Percentiles rank a stretch among this genome's conserved stretches.
Evolutionary conservation across 2,797 vertebrate genomes (phyloP).

Genomic region (Xenentodon cancila): DNA sequence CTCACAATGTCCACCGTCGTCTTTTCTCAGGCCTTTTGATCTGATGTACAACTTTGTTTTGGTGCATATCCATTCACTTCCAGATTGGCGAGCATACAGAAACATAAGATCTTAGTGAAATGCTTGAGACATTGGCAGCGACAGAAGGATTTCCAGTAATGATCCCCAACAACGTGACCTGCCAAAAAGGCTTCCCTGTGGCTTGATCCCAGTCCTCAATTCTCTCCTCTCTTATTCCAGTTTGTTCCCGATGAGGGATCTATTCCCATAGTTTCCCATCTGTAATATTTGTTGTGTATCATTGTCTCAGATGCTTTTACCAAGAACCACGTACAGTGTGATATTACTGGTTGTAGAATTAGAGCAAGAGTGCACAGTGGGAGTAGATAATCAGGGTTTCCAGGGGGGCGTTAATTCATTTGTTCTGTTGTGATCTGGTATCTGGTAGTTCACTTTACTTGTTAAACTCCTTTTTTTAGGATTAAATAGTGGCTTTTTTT

Average conservation of each 20-base stretch:
- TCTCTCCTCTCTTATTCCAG: conserved; percentile 27
- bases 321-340: conserved; percentile 67
- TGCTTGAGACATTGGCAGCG: neutral
- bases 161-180: conserved; percentile 48
- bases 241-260: conserved; percentile 53
- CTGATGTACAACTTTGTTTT: conserved; percentile 5
- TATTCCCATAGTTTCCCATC: conserved; percentile 59
- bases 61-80: conserved; percentile 2
- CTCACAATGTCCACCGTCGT: conserved; percentile 26
- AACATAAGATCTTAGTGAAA: conserved; percentile 4
- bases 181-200: conserved; percentile 57
- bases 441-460: neutral
- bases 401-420: conserved; percentile 56
- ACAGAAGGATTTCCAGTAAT: conserved; percentile 31
- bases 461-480: neutral
- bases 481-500: neutral
- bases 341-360: conserved; percentile 71
- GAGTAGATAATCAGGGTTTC: conserved; percentile 43
- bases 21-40: conserved; percentile 14
- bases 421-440: conserved; percentile 7
- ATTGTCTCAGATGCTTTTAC: conserved; percentile 47
- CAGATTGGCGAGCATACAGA: conserved; percentile 4
- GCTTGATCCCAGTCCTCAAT: conserved; percentile 45
- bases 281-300: conserved; percentile 68
- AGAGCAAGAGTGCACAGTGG: conserved; percentile 47